Percentiles rank a stretch among this genome's conserved stretches.
These are phyloP conservation scores for Enteromius treurensis DNA, from an alignment of 2,797 vertebrate genomes.

Conservation along the genomic window DNA sequence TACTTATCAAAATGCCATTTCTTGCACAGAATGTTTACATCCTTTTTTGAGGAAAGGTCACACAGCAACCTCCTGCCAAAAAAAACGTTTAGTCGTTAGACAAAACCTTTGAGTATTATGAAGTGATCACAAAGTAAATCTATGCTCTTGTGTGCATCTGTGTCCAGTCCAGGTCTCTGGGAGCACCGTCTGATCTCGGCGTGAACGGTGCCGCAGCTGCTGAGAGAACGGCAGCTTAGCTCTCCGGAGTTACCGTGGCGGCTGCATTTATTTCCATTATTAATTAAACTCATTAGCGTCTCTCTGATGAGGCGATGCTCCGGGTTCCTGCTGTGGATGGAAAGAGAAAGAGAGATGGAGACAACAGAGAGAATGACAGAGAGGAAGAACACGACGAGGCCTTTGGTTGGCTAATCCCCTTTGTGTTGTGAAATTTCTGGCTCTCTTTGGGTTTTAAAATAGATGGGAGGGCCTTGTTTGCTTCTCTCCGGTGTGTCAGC, in stretches of 20 bases:
- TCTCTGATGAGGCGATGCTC: constrained; percentile 64
- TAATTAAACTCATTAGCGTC: constrained; percentile 79
- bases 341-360: constrained; percentile 44
- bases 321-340: constrained; percentile 67
- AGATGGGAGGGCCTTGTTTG: constrained; percentile 40
- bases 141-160: background rate
- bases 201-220: constrained; percentile 67
- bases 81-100: background rate
- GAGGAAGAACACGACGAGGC: constrained; percentile 42
- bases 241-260: constrained; percentile 67
- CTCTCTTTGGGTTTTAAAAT: constrained; percentile 42
- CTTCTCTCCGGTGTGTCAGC: constrained; percentile 36
- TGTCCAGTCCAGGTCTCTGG: constrained; percentile 23
- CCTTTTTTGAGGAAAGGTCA: constrained; percentile 33
- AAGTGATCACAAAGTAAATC: constrained; percentile 24
- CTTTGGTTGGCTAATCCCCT: constrained; percentile 60
- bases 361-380: constrained; percentile 35
- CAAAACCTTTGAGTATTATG: constrained; percentile 15
- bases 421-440: constrained; percentile 51
- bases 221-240: constrained; percentile 70
- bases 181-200: constrained; percentile 45
- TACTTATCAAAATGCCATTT: constrained; percentile 48
- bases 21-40: constrained; percentile 17
- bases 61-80: background rate
- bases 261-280: constrained; percentile 79